Conservation (phyloP, 2,113 vertebrate species). For the Hypanus sabinus region DNA sequence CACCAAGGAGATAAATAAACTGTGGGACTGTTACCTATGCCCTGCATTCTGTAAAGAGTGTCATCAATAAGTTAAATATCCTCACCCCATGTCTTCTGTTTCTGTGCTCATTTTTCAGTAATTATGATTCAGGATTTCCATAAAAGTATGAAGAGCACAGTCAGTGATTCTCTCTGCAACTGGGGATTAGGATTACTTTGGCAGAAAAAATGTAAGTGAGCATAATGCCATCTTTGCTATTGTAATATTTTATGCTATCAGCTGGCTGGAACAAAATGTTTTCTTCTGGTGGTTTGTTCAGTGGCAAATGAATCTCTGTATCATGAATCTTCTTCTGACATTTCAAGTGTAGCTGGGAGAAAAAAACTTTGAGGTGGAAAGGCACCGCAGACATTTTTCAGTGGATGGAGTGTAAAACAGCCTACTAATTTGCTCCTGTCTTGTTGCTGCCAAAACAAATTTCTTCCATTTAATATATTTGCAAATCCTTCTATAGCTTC, state of each 20-base stretch:
- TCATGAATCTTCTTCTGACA: slow-evolving; percentile 14
- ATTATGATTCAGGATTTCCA: background rate
- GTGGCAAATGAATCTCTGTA: background rate
- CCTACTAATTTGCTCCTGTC: background rate
- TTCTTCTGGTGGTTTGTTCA: background rate
- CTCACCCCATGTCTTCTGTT: background rate
- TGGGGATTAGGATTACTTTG: slow-evolving; percentile 14
- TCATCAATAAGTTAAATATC: background rate
- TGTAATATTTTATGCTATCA: background rate
- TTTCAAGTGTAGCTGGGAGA: background rate
- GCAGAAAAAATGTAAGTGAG: background rate
- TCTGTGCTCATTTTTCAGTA: background rate
- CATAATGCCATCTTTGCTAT: background rate
- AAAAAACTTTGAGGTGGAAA: background rate
- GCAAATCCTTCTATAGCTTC: background rate
- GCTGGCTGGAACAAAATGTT: background rate
- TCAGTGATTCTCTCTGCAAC: background rate
- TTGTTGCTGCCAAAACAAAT: background rate
- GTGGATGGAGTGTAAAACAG: background rate
- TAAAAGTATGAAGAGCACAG: background rate
- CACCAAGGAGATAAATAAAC: background rate
- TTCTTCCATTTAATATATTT: background rate
- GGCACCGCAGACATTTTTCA: background rate
- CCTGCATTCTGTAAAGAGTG: background rate
- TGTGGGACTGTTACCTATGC: background rate